Conservation (phyloP, 2,797 vertebrate genomes). For the Lophura swinhoii region DNA sequence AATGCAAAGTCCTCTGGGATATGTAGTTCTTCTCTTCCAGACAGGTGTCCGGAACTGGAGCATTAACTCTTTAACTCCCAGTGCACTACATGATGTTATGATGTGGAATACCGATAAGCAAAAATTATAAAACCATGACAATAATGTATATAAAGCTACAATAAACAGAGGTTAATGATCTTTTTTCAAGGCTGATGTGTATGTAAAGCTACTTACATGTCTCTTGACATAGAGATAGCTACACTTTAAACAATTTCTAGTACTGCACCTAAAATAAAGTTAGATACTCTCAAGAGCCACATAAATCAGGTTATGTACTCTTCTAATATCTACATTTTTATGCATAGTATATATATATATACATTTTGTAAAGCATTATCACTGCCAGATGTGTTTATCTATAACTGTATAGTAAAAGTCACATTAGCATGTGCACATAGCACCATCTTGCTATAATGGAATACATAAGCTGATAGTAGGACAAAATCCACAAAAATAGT, state of each 20-base stretch:
- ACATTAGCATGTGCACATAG: accelerated
- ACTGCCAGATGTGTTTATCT: not conserved
- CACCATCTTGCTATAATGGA: not conserved
- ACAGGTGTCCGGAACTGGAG: no score
- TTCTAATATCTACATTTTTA: not conserved
- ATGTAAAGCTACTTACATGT: not conserved
- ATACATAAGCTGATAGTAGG: not conserved
- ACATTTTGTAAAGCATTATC: not conserved
- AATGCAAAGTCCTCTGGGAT: no score
- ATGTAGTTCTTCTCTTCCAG: no score
- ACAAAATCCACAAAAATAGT: not conserved
- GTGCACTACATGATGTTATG: no score
- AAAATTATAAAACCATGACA: no score
- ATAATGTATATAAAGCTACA: not conserved
- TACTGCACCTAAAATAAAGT: not conserved
- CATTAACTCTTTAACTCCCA: no score
- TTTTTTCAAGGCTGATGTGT: not conserved
- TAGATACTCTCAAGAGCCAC: not conserved
- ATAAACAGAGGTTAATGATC: not conserved
- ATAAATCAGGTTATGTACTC: not conserved
- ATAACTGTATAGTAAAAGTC: not conserved
- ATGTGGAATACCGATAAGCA: no score
- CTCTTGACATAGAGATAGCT: not conserved
- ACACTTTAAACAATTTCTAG: not conserved
- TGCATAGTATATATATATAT: no score